Evolutionary conservation across 2,888 invertebrate genomes (phyloP).

Genomic region (Antitype chi): DNA sequence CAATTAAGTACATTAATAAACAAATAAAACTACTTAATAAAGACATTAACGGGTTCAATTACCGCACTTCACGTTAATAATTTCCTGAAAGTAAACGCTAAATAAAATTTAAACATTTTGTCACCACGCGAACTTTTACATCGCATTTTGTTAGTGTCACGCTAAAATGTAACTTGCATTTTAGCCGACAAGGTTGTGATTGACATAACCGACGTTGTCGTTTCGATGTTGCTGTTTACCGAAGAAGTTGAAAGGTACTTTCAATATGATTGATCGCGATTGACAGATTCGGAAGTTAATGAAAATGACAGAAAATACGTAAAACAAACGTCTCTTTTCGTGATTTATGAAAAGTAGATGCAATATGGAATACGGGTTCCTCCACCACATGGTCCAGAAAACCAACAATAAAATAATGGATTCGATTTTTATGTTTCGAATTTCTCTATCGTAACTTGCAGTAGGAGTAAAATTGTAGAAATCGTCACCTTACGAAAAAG

Average conservation of each 20-base stretch:
- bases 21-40: background rate
- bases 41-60: slow-evolving; percentile 8
- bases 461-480: background rate
- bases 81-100: slow-evolving; percentile 12
- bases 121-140: slow-evolving; percentile 17
- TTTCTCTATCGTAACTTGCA: background rate
- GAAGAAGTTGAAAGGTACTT: slow-evolving; percentile 11
- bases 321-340: too few relatives aligned
- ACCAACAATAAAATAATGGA: too few relatives aligned
- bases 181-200: slow-evolving; percentile 33
- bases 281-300: slow-evolving; percentile 6
- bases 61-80: slow-evolving; percentile 1
- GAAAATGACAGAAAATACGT: background rate
- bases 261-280: slow-evolving; percentile 24
- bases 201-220: slow-evolving; percentile 5
- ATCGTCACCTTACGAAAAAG: background rate
- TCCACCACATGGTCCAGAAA: background rate
- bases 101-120: slow-evolving; percentile 33
- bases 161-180: slow-evolving; percentile 37
- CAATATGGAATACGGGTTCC: background rate
- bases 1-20: background rate
- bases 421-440: background rate
- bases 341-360: background rate
- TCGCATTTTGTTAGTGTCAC: slow-evolving; percentile 32
- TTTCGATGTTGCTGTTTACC: slow-evolving; percentile 18